Percentiles rank a stretch among this genome's conserved stretches.
Conservation (phyloP, 1,140 invertebrate species). For the Lordiphosa collinella region DNA sequence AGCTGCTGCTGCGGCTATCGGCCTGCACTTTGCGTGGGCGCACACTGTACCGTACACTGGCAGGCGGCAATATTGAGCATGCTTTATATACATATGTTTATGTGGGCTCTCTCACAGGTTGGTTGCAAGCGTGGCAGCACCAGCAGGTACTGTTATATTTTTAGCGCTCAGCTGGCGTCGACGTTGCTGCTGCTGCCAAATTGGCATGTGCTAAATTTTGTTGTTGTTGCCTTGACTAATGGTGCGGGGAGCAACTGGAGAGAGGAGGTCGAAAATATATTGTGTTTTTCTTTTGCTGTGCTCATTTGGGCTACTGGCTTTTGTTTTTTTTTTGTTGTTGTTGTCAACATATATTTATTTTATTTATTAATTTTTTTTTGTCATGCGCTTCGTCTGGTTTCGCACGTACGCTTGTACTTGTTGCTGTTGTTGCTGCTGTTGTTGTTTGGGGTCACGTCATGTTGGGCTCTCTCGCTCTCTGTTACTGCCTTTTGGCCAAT, state of each 20-base stretch:
- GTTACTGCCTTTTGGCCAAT: not conserved
- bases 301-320: slow-evolving; percentile 36
- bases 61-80: slow-evolving; percentile 14
- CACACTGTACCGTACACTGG: slow-evolving; percentile 36
- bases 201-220: slow-evolving; percentile 68
- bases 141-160: slow-evolving; percentile 72
- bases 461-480: slow-evolving; percentile 8
- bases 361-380: slow-evolving; percentile 30
- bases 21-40: slow-evolving; percentile 53
- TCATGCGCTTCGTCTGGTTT: slow-evolving; percentile 57
- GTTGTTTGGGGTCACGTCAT: slow-evolving; percentile 71
- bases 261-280: not conserved
- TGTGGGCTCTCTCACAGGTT: slow-evolving; percentile 11
- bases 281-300: slow-evolving; percentile 36
- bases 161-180: slow-evolving; percentile 39
- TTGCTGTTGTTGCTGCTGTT: slow-evolving; percentile 71
- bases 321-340: slow-evolving; percentile 38
- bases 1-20: slow-evolving; percentile 15
- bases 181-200: slow-evolving; percentile 31
- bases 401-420: slow-evolving; percentile 71
- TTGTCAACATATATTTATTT: slow-evolving; percentile 33
- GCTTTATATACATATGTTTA: not conserved
- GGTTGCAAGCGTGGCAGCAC: slow-evolving; percentile 62
- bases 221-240: slow-evolving; percentile 42
- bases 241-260: not conserved